Conservation (phyloP, 2,888 invertebrate species). For the Zelleria hepariella region DNA sequence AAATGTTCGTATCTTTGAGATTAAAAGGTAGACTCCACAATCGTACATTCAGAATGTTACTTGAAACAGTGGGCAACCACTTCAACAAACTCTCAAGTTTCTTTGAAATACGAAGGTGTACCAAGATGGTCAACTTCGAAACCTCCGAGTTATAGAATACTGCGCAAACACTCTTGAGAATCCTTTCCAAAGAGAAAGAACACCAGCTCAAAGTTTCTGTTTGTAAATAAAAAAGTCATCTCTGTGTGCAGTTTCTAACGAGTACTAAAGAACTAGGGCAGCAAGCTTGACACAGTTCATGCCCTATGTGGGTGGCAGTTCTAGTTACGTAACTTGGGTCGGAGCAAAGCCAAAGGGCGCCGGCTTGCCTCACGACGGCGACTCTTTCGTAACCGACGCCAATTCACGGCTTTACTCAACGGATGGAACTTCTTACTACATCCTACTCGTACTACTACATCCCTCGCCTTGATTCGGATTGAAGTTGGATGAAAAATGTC, state of each 20-base stretch:
- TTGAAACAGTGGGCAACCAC: too few species aligned
- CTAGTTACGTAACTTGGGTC: slow-evolving; percentile 56
- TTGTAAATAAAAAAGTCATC: background rate
- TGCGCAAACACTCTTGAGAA: background rate
- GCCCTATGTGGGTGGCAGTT: slow-evolving; percentile 53
- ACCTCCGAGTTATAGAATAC: background rate
- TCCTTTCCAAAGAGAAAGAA: background rate
- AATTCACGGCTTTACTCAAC: slow-evolving; percentile 31
- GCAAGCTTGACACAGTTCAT: slow-evolving; percentile 58
- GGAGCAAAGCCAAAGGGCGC: slow-evolving; percentile 46
- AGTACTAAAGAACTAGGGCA: slow-evolving; percentile 43
- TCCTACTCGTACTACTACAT: too few species aligned
- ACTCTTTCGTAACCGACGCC: slow-evolving; percentile 31
- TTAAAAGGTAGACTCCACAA: too few species aligned
- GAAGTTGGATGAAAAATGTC: background rate
- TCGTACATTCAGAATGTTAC: too few species aligned
- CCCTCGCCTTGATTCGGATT: too few species aligned
- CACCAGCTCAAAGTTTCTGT: background rate
- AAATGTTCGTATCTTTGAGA: too few species aligned
- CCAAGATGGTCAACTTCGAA: too few species aligned
- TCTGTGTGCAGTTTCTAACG: background rate
- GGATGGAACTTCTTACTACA: slow-evolving; percentile 8
- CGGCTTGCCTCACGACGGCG: slow-evolving; percentile 43
- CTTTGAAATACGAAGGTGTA: background rate
- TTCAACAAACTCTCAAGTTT: too few species aligned